Percentiles rank a stretch among this genome's conserved stretches.
Evolutionary conservation across 2,113 vertebrate species (phyloP).

Genomic region (Turdus rufiventris): DNA sequence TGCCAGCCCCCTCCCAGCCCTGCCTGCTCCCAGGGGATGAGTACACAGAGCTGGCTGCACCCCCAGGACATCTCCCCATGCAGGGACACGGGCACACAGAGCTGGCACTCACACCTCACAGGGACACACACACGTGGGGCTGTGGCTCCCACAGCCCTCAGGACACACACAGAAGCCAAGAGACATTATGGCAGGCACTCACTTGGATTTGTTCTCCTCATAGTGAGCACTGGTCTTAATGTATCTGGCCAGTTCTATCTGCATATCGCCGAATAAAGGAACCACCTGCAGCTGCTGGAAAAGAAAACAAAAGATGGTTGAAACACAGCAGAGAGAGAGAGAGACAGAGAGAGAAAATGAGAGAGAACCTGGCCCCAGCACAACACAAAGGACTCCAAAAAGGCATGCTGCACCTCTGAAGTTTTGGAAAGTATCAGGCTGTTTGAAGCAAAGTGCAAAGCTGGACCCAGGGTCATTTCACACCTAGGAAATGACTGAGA

Average conservation of each 20-base stretch:
- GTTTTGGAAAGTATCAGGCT: neutral
- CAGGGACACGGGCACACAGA: slow-evolving; percentile 9
- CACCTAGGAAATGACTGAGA: neutral
- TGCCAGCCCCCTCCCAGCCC: neutral
- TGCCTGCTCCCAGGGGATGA: neutral
- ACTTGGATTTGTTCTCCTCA: slow-evolving; percentile 99
- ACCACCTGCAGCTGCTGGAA: slow-evolving; percentile 95
- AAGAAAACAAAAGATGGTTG: slow-evolving; percentile 72
- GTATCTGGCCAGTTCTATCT: slow-evolving; percentile 98
- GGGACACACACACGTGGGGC: neutral
- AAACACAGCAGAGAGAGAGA: neutral
- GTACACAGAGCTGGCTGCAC: neutral
- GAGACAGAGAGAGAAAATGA: neutral
- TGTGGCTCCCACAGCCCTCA: neutral
- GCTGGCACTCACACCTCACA: slow-evolving; percentile 28
- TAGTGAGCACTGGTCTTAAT: slow-evolving; percentile 99
- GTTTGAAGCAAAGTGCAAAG: neutral
- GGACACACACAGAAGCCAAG: slow-evolving; percentile 76
- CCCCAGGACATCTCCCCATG: slow-evolving; percentile 1
- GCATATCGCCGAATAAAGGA: slow-evolving; percentile 98
- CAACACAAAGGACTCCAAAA: neutral
- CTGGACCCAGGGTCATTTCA: neutral
- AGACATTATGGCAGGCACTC: slow-evolving; percentile 87
- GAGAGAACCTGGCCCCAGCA: neutral
- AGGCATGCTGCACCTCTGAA: neutral